Evolutionary conservation across 2,888 invertebrate genomes (phyloP), one percentile per base, ranked within the genome.

Genomic region (Saturnia pavonia): DNA sequence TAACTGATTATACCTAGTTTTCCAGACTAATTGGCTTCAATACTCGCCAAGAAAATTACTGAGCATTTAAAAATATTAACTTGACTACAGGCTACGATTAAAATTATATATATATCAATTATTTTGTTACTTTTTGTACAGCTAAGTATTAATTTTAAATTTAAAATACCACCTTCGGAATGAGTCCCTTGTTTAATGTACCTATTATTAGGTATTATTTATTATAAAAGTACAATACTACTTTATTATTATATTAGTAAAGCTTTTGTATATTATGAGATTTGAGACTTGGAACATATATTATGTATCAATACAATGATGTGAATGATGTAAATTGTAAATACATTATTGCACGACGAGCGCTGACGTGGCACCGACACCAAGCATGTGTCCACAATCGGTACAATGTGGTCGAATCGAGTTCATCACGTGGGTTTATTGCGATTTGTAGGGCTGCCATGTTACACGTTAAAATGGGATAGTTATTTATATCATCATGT

Each of bases 351-450:
- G 22, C 54, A 54, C 27, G 57, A 60, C 25, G 12, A 60, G 57
- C 57, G 57, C 57, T 60, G 57, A 60, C 57, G 14, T 25, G 14
- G 27, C 57, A 60, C 25, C 57, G 57, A 14, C 27, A 40, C 65
- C n/a, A 65, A 65, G 65, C 65, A 65, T 74, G 70, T 71, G 76
- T 74, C 71, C 70, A 74, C 72, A 71, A 71, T 71, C 69, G 72
- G 76, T 76, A 74, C 72, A 76, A 75, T 77, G 76, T 79, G 79
- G 75, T 73, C 76, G 73, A 80, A 80, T 80, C 82, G 76, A 81
- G 82, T 78, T 80, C 75, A 74, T 80, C 79, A 80, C 78, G 75
- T 73, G 75, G 74, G 73, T 40, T 60, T 67, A 74, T 74, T 40
- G 19, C 40, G 40, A 19, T 65, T 65, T 40, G 65, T 65, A n/a